Evolutionary conservation across 2,888 invertebrate genomes (phyloP).

Genomic region (Chrysopilus asiliformis): DNA sequence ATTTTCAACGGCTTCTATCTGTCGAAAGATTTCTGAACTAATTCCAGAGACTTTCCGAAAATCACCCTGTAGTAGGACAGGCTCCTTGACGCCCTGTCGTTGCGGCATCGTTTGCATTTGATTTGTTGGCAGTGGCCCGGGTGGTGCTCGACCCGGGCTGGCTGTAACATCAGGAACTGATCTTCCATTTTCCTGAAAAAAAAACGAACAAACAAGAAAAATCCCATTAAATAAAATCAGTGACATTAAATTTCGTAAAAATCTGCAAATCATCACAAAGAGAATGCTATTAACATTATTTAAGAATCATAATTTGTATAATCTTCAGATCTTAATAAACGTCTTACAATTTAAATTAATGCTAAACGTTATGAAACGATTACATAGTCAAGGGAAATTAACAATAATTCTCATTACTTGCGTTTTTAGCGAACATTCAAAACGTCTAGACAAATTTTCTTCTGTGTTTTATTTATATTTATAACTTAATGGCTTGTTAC

Average conservation of each 20-base stretch:
- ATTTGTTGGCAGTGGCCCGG: constrained; percentile 48
- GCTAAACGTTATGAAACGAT: no score
- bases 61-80: constrained; percentile 80
- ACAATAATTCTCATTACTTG: no score
- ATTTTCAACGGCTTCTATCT: constrained; percentile 93
- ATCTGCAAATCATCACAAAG: not conserved
- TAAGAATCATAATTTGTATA: no score
- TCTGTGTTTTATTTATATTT: no score
- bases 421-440: no score
- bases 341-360: no score
- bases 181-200: constrained; percentile 71
- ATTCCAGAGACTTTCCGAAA: constrained; percentile 94
- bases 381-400: no score
- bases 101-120: constrained; percentile 38
- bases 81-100: constrained; percentile 40
- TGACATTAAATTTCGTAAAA: not conserved
- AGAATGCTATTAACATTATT: not conserved
- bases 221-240: not conserved
- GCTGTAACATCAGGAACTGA: constrained; percentile 85
- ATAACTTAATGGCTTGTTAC: no score
- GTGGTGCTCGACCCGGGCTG: constrained; percentile 71
- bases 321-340: no score
- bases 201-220: constrained; percentile 10
- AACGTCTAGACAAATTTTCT: no score
- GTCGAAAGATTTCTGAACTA: constrained; percentile 90